Evolutionary conservation across 2,113 vertebrate species (phyloP).

Genomic region (Seriola aureovittata): DNA sequence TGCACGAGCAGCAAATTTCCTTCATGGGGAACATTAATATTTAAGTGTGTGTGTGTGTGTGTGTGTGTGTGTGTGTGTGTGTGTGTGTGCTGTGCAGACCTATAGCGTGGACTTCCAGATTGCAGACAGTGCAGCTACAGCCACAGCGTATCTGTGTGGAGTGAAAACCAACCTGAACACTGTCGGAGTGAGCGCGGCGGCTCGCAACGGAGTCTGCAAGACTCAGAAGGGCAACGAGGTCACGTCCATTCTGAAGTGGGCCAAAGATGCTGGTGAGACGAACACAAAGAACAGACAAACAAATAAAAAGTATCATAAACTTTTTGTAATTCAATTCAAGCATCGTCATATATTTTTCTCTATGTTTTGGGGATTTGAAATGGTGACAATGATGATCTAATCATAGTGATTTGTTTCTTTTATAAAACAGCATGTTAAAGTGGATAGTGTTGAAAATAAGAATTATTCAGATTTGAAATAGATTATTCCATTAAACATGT

Average conservation of each 20-base stretch:
- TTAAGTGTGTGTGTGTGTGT: background rate
- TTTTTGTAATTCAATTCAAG: background rate
- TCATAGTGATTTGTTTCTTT: no score
- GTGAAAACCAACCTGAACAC: conserved; percentile 86
- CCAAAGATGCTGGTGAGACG: conserved; percentile 83
- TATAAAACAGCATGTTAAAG: no score
- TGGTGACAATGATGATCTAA: no score
- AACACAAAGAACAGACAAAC: background rate
- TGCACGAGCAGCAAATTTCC: background rate
- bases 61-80: conserved; percentile 21
- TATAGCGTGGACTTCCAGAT: conserved; percentile 87
- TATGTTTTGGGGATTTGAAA: background rate
- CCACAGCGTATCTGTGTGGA: conserved; percentile 84
- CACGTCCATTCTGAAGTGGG: conserved; percentile 86
- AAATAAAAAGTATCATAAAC: background rate
- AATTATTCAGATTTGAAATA: no score
- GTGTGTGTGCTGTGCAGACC: conserved; percentile 70
- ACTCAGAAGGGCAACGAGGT: conserved; percentile 86
- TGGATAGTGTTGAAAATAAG: no score
- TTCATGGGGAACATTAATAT: background rate
- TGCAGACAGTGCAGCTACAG: conserved; percentile 84
- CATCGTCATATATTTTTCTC: background rate
- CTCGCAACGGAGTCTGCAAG: conserved; percentile 81
- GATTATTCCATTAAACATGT: no score
- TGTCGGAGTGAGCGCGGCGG: conserved; percentile 78